Percentiles rank a stretch among this genome's conserved stretches.
Conservation (phyloP, 2,888 invertebrate species). For the Homarus gammarus region DNA sequence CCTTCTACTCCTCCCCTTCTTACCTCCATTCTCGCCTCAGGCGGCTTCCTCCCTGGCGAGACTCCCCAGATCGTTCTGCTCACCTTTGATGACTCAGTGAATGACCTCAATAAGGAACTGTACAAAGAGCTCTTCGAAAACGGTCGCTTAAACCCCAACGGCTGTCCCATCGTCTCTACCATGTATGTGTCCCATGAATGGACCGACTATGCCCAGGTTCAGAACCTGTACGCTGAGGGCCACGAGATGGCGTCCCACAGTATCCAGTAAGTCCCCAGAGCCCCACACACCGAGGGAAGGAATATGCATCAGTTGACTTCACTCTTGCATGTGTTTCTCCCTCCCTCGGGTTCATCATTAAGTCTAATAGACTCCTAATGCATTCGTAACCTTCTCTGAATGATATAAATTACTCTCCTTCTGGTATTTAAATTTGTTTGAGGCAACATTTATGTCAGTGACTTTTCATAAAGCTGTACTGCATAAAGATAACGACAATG, state of each 20-base stretch:
- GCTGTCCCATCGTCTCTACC: constrained; percentile 81
- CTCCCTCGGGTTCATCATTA: neutral
- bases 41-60: constrained; percentile 79
- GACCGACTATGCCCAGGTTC: constrained; percentile 99
- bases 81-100: constrained; percentile 96
- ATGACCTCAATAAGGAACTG: constrained; percentile 95
- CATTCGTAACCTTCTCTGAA: neutral
- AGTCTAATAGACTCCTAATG: neutral
- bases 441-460: no score
- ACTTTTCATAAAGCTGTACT: no score
- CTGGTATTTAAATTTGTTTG: no score
- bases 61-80: constrained; percentile 94
- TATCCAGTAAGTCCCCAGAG: constrained; percentile 80
- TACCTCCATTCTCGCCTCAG: neutral
- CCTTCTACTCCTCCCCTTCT: neutral
- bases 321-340: neutral
- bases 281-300: neutral
- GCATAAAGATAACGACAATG: no score
- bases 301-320: neutral
- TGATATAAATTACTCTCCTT: neutral
- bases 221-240: constrained; percentile 95
- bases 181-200: constrained; percentile 86
- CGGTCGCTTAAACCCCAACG: constrained; percentile 90
- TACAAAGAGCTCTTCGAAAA: constrained; percentile 94
- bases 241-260: constrained; percentile 99